phyloP scores from a whole-genome alignment of 2,113 vertebrate species.

The Candoia aspera region DNA sequence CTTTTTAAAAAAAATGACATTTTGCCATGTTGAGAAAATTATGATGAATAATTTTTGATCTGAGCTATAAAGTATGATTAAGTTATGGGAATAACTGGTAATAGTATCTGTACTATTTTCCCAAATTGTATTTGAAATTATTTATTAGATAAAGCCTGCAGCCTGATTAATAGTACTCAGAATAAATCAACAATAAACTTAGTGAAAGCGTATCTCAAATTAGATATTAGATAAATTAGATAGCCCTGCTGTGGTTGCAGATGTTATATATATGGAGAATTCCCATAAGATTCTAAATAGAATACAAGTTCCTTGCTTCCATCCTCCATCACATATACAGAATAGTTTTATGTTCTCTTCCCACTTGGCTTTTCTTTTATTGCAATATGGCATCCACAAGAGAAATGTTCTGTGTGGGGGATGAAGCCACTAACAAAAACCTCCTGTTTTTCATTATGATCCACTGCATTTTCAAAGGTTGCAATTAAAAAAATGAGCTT shows the following conservation, averaged over 20 bases:
- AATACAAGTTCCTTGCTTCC: not conserved
- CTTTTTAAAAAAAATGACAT: slow-evolving; percentile 40
- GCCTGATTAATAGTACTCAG: not conserved
- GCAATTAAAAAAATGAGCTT: not conserved
- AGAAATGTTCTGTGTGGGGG: no score
- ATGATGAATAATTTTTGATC: slow-evolving; percentile 55
- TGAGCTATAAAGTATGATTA: slow-evolving; percentile 56
- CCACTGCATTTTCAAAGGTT: not conserved
- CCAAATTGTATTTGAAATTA: slow-evolving; percentile 16
- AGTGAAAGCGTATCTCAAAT: not conserved
- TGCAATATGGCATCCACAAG: not conserved
- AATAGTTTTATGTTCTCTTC: not conserved
- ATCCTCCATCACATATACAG: not conserved
- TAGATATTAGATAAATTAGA: no score
- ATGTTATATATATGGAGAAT: not conserved
- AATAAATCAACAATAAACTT: not conserved
- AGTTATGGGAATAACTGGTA: slow-evolving; percentile 41
- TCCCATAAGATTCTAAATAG: not conserved
- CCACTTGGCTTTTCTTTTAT: not conserved
- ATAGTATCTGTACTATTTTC: slow-evolving; percentile 44
- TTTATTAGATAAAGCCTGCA: slow-evolving; percentile 2
- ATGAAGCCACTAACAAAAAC: not conserved
- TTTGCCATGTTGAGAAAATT: slow-evolving; percentile 54
- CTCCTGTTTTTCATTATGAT: not conserved
- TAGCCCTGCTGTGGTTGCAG: not conserved